A percentile compares a stretch with the other conserved stretches of the same genome.
phyloP scores from a whole-genome alignment of 2,888 invertebrate species.

The Rotaria sp. region DNA sequence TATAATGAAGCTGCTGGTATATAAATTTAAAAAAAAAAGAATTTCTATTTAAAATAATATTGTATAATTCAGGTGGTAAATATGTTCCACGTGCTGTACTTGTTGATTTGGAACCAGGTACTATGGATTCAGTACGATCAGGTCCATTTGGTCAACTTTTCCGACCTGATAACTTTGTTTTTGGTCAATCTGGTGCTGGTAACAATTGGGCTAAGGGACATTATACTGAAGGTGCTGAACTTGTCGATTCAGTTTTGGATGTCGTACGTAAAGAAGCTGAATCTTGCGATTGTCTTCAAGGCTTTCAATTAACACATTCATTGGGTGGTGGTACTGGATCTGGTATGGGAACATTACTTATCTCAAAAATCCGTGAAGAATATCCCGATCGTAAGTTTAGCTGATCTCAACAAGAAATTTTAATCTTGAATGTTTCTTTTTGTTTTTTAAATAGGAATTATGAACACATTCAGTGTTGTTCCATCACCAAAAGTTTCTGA shows the following conservation, averaged over 20 bases:
- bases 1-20: conserved; percentile 70
- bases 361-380: conserved; percentile 91
- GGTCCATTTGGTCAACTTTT: conserved; percentile 87
- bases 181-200: conserved; percentile 67
- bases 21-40: too few relatives aligned
- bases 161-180: conserved; percentile 88
- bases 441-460: conserved; percentile 60
- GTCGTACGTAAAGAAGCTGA: conserved; percentile 71
- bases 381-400: conserved; percentile 74
- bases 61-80: conserved; percentile 62
- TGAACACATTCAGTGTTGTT: conserved; percentile 92
- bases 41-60: background rate
- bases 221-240: conserved; percentile 76
- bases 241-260: conserved; percentile 62
- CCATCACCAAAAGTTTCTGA: conserved; percentile 66
- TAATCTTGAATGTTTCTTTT: background rate
- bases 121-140: conserved; percentile 90
- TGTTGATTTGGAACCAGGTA: conserved; percentile 89
- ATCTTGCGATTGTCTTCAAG: conserved; percentile 76
- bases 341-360: conserved; percentile 79
- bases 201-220: conserved; percentile 84
- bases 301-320: conserved; percentile 61
- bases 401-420: background rate
- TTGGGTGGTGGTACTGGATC: conserved; percentile 84
- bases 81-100: conserved; percentile 87